Base-by-base conservation (phyloP, 53 echinoderm and acorn worm species). In the Paelopatides confundens region DNA sequence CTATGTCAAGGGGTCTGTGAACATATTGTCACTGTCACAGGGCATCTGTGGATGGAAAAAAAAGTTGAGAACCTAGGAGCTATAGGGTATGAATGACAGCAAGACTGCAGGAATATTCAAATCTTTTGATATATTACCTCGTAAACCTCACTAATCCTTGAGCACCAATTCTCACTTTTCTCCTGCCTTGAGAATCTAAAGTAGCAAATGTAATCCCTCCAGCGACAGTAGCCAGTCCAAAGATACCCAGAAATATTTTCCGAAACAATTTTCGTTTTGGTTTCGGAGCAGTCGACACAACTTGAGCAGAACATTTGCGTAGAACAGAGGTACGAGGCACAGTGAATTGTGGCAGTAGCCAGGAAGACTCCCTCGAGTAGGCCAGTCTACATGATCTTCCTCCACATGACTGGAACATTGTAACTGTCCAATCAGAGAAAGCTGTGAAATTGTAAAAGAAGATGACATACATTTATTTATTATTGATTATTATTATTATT, bases 111-210 rank as follows among this genome's bases (percentile, higher is more conserved):
- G n/a, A n/a, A n/a, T n/a, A n/a, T n/a, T n/a, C n/a, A n/a, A n/a
- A n/a, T n/a, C n/a, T n/a, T n/a, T n/a, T n/a, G n/a, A n/a, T n/a
- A 81, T 39, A 76, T 86, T 51, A 96, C 96, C 96, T 94, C 52
- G 91, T 93, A 87, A 95, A 94, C 29, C 96, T 77, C 7, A 95
- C 62, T 39, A 96, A 89, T 21, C 96, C 96, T 85, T 94, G 87
- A 37, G 81, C 69, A 2, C 91, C 88, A 5, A 95, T 93, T 4
- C 86, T 77, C 5, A 93, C 81, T 77, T 90, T 94, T 39, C 96
- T 89, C 39, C 79, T 91, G 29, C 85, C 90, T 1, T 79, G 70
- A 31, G 85, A 86, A 51, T 95, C 95, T 87, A 95, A 70, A 29
- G 46, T 37, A 1, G 88, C 82, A 85, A 93, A 96, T 1, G 81